Base-by-base conservation (phyloP, 2,888 invertebrate species). In the Pollenia angustigena region DNA sequence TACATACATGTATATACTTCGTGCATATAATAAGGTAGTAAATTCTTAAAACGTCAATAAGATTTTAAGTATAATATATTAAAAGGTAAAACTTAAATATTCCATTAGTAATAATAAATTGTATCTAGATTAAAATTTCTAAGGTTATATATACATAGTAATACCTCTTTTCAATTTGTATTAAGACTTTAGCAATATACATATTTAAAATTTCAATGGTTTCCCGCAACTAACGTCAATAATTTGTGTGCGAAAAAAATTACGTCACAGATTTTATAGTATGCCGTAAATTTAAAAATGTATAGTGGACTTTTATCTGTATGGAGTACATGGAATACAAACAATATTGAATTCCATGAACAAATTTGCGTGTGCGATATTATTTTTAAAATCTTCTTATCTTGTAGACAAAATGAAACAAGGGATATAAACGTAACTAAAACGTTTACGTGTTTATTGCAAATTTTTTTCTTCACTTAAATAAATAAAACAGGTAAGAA, bases 221-320 rank as follows among this genome's bases (percentile, higher is more conserved):
- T 16, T 0, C 4, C 12, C 48, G 16, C 32, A 56, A 7, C 32
- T 48, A 66, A 42, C 48, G 68, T 69, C 58, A 68, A 58, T 48
- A 68, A n/a, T 9, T 64, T 64, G 32, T 72, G 46, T 60, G 8
- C 40, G 23, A 44, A 44, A 66, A 66, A 46, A 48, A 12, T 69
- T 23, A 40, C 58, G 68, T 68, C 78, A 79, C 68, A 56, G 12
- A 32, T 50, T 7, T 58, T 42, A 46, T 18, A 40, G 58, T 68
- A 40, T 48, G 48, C 2, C 42, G 48, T 48, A 32, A 48, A 32
- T 32, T 7, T 14, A 40, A 18, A 32, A 32, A n/a, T 23, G 4
- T 23, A 1, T 32, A 32, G 6, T 32, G 32, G 32, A 32, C 32
- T 32, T 32, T 4, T 32, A 32, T 32, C 6, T 32, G 32, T 32